Conservation (phyloP, 1,140 invertebrate species). For the Odontomachus brunneus region DNA sequence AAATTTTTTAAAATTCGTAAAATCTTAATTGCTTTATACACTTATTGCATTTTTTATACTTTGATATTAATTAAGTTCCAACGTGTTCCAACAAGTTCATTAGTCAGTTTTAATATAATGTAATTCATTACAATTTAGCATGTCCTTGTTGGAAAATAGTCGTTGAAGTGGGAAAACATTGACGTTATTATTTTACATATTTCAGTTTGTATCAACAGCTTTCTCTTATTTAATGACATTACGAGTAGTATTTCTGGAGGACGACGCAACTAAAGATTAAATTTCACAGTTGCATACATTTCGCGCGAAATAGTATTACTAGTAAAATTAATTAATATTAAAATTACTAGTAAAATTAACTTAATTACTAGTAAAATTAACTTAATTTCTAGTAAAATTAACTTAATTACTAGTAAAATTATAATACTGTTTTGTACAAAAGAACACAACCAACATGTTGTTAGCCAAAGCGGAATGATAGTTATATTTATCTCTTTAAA, state of each 20-base stretch:
- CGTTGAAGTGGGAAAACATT: neutral
- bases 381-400: too few relatives aligned
- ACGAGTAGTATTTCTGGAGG: slow-evolving; percentile 10
- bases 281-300: neutral
- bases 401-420: neutral
- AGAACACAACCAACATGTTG: neutral
- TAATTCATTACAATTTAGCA: neutral
- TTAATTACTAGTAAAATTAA: too few relatives aligned
- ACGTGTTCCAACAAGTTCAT: too few relatives aligned
- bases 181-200: slow-evolving; percentile 12
- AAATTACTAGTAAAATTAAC: too few relatives aligned
- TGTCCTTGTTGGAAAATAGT: neutral
- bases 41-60: too few relatives aligned
- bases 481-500: neutral
- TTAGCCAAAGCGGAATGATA: neutral
- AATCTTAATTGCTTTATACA: too few relatives aligned
- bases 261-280: neutral
- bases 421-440: neutral
- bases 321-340: too few relatives aligned
- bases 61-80: too few relatives aligned
- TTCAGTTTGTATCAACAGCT: slow-evolving; percentile 62
- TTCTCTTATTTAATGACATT: slow-evolving; percentile 86
- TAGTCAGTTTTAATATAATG: too few relatives aligned
- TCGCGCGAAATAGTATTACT: neutral
- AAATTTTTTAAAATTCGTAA: too few relatives aligned